Evolutionary conservation across 2,113 vertebrate genomes (phyloP).

Genomic region (Cyanoramphus novaezelandiae): DNA sequence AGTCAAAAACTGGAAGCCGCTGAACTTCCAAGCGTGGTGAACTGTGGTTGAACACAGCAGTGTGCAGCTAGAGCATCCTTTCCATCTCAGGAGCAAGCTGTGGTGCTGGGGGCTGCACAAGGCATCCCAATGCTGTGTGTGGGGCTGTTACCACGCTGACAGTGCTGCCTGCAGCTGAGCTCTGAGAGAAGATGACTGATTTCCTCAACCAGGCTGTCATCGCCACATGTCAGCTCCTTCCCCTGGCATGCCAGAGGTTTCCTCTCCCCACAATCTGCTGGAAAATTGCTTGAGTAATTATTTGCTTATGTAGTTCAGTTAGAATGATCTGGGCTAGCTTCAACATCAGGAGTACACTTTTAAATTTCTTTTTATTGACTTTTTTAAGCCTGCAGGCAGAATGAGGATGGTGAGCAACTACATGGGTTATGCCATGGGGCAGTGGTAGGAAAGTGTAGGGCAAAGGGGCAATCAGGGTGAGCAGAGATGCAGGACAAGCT

Average conservation of each 20-base stretch:
- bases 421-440: rapidly evolving
- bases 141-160: rapidly evolving
- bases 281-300: neutral
- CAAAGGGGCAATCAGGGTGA: neutral
- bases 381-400: neutral
- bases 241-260: neutral
- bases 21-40: rapidly evolving
- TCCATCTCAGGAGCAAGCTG: rapidly evolving
- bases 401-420: neutral
- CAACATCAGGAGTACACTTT: neutral
- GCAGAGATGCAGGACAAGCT: neutral
- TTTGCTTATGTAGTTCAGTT: neutral
- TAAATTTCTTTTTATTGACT: neutral
- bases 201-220: neutral
- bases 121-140: rapidly evolving
- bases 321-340: neutral
- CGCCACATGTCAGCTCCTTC: neutral
- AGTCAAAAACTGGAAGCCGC: neutral
- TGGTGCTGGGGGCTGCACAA: neutral
- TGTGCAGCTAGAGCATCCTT: neutral
- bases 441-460: neutral
- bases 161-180: neutral
- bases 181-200: rapidly evolving
- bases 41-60: rapidly evolving
- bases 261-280: neutral